Evolutionary conservation across 2,113 vertebrate species (phyloP).

Genomic region (Gavia stellata): DNA sequence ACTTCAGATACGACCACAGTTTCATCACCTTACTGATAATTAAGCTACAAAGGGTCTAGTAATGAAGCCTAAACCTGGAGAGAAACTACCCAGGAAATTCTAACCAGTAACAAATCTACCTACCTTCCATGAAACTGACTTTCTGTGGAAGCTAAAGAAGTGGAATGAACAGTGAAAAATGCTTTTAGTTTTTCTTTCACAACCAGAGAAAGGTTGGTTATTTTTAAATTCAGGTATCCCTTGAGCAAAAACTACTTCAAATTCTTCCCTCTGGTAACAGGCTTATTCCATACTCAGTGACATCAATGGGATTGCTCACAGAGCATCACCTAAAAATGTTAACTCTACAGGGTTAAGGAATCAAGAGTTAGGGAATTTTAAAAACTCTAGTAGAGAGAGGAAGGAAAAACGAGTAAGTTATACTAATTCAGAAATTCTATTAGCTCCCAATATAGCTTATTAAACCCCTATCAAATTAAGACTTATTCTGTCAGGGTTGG

Average conservation of each 20-base stretch:
- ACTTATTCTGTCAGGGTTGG: neutral
- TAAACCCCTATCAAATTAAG: neutral
- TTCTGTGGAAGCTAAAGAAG: neutral
- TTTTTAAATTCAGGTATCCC: neutral
- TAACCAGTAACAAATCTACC: neutral
- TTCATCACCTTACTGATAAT: neutral
- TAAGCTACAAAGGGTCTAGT: neutral
- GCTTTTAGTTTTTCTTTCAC: neutral
- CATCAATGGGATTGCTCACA: conserved; percentile 26
- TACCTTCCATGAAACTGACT: neutral
- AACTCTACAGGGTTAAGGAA: neutral
- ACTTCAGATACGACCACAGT: neutral
- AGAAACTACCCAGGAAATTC: neutral
- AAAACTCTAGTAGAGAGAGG: neutral
- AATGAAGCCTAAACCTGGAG: neutral
- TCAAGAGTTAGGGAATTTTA: neutral
- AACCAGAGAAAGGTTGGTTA: neutral
- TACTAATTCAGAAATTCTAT: neutral
- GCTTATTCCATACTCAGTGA: neutral
- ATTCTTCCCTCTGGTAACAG: neutral
- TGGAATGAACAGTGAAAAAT: neutral
- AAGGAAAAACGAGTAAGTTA: neutral
- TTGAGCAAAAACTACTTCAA: neutral
- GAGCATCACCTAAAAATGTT: neutral
- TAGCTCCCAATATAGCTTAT: neutral